Conservation (phyloP, 2,113 vertebrate genomes). For the Poecilia latipinna region DNA sequence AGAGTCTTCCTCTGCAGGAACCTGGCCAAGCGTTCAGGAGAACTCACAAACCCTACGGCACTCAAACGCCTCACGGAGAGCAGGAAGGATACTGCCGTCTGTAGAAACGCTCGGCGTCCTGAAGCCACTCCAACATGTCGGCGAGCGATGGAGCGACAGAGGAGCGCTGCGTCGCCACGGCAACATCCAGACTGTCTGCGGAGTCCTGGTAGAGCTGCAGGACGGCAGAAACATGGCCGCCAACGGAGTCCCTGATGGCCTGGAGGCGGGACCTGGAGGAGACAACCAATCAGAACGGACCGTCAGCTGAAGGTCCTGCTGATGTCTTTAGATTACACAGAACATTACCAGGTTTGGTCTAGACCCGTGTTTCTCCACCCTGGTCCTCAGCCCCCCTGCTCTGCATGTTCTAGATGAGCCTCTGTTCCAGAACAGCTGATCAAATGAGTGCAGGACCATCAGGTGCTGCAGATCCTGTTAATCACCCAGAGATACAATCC, state of each 20-base stretch:
- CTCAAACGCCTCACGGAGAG: neutral
- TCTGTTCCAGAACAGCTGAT: no score
- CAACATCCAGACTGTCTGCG: constrained; percentile 58
- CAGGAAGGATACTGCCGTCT: constrained; percentile 85
- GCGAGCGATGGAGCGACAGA: constrained; percentile 82
- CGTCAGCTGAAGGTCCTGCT: neutral
- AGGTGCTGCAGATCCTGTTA: no score
- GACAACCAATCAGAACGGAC: neutral
- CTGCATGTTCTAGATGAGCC: no score
- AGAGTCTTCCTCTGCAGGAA: constrained; percentile 84
- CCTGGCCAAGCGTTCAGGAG: constrained; percentile 70
- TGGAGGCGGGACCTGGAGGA: constrained; percentile 78
- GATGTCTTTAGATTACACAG: no score
- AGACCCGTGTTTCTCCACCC: no score
- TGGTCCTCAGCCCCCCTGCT: no score
- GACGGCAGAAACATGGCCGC: constrained; percentile 70
- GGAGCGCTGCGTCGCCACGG: constrained; percentile 67
- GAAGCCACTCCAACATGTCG: constrained; percentile 90
- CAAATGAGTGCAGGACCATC: no score
- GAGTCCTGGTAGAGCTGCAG: constrained; percentile 81
- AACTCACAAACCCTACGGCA: neutral
- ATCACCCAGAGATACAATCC: no score
- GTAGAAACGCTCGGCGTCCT: constrained; percentile 86
- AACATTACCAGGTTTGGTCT: no score
- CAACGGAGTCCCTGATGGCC: constrained; percentile 79